These are phyloP conservation scores for Petroica traversi DNA, from an alignment of 2,113 vertebrate genomes.

Conservation along the genomic window DNA sequence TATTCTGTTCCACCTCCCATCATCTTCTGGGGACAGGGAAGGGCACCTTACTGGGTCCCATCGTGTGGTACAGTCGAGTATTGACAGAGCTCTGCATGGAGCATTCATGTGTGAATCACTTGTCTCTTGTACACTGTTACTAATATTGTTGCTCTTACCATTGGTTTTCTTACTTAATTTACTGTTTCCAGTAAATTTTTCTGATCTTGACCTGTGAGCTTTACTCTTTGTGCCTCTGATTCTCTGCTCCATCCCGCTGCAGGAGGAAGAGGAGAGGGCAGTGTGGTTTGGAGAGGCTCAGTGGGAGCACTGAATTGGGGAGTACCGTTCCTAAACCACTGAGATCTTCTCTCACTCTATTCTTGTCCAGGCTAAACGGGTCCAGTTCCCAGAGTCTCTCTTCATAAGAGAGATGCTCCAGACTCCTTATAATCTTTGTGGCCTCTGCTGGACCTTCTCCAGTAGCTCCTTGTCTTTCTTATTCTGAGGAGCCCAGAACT, in stretches of 20 bases:
- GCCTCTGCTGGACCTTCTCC: background rate
- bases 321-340: background rate
- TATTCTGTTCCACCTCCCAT: background rate
- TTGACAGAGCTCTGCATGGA: background rate
- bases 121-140: background rate
- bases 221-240: background rate
- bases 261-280: background rate
- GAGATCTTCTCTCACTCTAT: background rate
- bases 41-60: fast-evolving
- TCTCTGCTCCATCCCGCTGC: fast-evolving
- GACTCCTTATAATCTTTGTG: background rate
- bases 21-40: background rate
- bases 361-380: background rate
- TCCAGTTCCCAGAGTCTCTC: background rate
- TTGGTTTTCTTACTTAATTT: background rate
- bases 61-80: background rate
- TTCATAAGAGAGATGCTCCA: background rate
- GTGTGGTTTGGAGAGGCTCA: background rate
- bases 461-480: background rate
- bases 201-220: background rate
- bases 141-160: background rate
- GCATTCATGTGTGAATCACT: background rate
- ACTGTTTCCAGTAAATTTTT: background rate
- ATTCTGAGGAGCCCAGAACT: background rate
- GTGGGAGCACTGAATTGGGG: background rate